Conservation (phyloP, 2,797 vertebrate genomes). For the Cephalopachus bancanus region DNA sequence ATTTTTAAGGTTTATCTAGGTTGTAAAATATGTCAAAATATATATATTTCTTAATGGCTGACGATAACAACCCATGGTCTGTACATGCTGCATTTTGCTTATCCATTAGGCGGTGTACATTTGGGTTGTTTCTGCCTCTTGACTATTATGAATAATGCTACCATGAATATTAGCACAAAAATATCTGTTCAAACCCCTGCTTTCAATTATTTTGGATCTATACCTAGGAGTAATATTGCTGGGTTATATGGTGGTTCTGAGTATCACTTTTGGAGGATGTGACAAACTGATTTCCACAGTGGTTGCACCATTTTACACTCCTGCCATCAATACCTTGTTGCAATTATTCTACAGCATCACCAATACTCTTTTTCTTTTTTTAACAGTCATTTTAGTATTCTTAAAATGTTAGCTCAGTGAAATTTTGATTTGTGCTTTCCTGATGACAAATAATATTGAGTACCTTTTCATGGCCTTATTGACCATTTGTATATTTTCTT, state of each 20-base stretch:
- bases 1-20: neutral
- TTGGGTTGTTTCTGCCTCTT: neutral
- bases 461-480: neutral
- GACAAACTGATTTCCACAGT: neutral
- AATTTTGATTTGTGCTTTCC: neutral
- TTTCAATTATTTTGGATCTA: neutral
- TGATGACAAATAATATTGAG: neutral
- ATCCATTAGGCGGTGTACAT: neutral
- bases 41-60: neutral
- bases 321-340: neutral
- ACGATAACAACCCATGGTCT: neutral
- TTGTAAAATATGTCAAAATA: neutral
- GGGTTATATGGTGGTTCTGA: neutral
- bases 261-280: neutral
- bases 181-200: neutral
- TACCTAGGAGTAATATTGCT: neutral
- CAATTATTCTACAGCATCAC: neutral
- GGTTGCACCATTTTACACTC: neutral
- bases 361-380: neutral
- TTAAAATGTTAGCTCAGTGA: neutral
- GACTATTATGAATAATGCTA: neutral
- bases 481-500: neutral
- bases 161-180: neutral
- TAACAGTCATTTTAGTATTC: neutral
- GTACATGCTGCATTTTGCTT: neutral